A percentile compares a stretch with the other conserved stretches of the same genome.
These are phyloP conservation scores for Enteromius trimaculatus DNA, from an alignment of 2,797 vertebrate species.

Conservation along the genomic window DNA sequence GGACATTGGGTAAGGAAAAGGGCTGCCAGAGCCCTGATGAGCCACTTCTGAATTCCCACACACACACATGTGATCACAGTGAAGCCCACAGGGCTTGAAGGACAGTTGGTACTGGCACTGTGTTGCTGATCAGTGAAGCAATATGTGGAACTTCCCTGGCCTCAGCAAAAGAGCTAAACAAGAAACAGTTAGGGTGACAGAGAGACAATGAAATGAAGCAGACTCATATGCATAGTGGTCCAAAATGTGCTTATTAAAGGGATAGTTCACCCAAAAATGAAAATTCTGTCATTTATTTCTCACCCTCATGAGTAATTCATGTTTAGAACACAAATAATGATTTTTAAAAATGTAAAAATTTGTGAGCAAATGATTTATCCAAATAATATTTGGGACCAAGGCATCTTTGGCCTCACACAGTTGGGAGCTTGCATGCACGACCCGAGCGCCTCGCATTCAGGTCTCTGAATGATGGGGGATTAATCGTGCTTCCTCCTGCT, in stretches of 20 bases:
- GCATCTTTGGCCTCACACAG: neutral
- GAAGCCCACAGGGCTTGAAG: conserved; percentile 7
- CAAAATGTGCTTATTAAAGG: neutral
- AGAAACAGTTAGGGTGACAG: neutral
- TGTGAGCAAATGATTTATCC: neutral
- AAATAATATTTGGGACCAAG: neutral
- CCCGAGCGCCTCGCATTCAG: neutral
- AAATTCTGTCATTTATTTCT: too few species aligned
- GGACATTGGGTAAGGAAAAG: conserved; percentile 64
- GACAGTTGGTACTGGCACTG: conserved; percentile 23
- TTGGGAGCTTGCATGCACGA: neutral
- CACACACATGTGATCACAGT: conserved; percentile 36
- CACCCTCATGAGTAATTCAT: neutral
- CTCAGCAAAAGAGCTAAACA: conserved; percentile 17
- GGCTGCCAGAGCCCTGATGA: conserved; percentile 60
- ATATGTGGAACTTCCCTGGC: conserved; percentile 28
- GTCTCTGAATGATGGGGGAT: conserved; percentile 32
- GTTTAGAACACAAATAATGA: neutral
- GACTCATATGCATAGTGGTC: neutral
- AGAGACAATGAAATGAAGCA: neutral
- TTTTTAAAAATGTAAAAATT: neutral
- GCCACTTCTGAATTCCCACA: conserved; percentile 32
- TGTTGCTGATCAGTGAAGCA: conserved; percentile 14
- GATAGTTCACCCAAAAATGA: too few species aligned
- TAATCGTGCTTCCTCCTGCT: conserved; percentile 41